Evolutionary conservation across 2,113 vertebrate species (phyloP), one percentile per base, ranked within the genome.

Genomic region (Apus apus): DNA sequence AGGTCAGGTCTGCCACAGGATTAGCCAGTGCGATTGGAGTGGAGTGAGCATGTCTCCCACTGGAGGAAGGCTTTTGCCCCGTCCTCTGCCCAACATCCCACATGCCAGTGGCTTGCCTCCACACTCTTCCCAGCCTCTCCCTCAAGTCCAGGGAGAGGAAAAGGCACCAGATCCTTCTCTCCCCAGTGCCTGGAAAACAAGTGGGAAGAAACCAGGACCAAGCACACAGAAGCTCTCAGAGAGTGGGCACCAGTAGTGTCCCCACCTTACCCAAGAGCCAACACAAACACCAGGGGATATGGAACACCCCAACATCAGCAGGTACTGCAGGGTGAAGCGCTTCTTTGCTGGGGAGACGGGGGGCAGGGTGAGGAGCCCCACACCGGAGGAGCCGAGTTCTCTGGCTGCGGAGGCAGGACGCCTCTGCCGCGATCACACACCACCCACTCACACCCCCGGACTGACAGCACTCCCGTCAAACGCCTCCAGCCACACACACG

Each of bases 391-490:
- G 68, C 90, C 1, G 13, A 93, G 95, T 56, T 95, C 38, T 26
- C 68, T 67, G 70, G 72, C 88, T 80, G 86, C 3, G n/a, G 79
- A 95, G 94, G 95, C 94, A 96, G 89, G 89, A 92, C 86, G 94
- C 96, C 95, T 96, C 89, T 19, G 23, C 94, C 1, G 0, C 2
- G 29, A 89, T 96, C 91, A 90, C 96, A 89, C 73, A 0, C 93
- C 95, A 85, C 96, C 96, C 95, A 96, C 95, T 94, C 65, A 57
- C 96, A 85, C 96, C 96, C 94, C 95, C 96, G 0, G 96, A 74
- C 95, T 97, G 96, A 96, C 96, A 97, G 95, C 96, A 89, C 96
- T 97, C 94, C 96, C 84, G n/a, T 97, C 96, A 97, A 96, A 96
- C 96, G 95, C 96, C 96, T 95, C 95, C 96, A 95, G 94, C 95